Conservation (phyloP, 1,140 invertebrate species). For the Apis laboriosa region DNA sequence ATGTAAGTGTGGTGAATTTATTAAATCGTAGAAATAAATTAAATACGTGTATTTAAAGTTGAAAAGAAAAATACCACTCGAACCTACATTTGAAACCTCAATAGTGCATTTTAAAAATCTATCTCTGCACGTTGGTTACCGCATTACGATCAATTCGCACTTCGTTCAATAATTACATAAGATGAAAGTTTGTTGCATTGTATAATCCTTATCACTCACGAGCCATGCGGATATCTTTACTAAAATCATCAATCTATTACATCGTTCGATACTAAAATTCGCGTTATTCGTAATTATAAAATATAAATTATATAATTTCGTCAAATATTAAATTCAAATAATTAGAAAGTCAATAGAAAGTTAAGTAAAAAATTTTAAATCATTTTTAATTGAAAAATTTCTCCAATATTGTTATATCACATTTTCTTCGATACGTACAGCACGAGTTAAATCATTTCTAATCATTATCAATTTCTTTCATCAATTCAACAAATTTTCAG, state of each 20-base stretch:
- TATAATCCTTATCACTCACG: not conserved
- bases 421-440: too few species aligned
- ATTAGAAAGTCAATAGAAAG: too few species aligned
- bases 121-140: not conserved
- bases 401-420: too few species aligned
- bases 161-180: slow-evolving; percentile 33
- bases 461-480: too few species aligned
- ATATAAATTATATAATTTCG: not conserved
- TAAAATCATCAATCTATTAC: not conserved
- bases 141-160: slow-evolving; percentile 26
- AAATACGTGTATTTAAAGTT: not conserved
- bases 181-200: not conserved
- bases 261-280: not conserved
- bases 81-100: slow-evolving; percentile 6
- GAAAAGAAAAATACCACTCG: not conserved
- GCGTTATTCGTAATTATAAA: not conserved
- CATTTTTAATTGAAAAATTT: too few species aligned
- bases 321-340: not conserved
- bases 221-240: not conserved
- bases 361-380: too few species aligned
- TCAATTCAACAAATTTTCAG: too few species aligned
- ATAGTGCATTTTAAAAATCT: slow-evolving; percentile 15
- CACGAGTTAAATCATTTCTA: too few species aligned
- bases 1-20: too few species aligned
- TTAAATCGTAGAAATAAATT: too few species aligned